Percentiles rank a stretch among this genome's conserved stretches.
Conservation (phyloP, 2,113 vertebrate genomes). For the Sarotherodon lohbergeri region DNA sequence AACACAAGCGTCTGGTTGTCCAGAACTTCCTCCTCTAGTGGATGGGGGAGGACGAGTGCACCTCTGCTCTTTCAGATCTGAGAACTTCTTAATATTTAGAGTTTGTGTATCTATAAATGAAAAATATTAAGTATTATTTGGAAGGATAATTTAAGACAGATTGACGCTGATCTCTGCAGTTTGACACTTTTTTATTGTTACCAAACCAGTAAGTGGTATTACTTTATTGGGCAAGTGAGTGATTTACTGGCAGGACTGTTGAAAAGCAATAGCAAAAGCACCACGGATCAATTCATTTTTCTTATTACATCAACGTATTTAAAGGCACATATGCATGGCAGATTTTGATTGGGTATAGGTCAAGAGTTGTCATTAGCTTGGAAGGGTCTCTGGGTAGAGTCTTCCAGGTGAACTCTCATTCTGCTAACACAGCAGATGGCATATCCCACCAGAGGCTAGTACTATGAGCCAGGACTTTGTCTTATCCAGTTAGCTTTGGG, state of each 20-base stretch:
- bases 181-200: background rate
- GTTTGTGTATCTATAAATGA: background rate
- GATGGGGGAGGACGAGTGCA: background rate
- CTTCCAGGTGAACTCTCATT: background rate
- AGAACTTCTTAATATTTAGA: background rate
- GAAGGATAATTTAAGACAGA: background rate
- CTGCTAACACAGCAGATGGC: background rate
- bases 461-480: background rate
- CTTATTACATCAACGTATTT: constrained; percentile 17
- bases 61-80: background rate
- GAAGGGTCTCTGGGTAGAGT: background rate
- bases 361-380: constrained; percentile 12
- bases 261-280: background rate
- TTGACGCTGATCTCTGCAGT: background rate
- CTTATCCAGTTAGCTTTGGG: background rate
- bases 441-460: background rate
- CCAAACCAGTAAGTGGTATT: constrained; percentile 4
- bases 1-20: constrained; percentile 61
- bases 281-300: constrained; percentile 20
- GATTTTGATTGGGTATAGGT: background rate
- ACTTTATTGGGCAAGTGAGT: constrained; percentile 19
- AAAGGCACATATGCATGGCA: constrained; percentile 14
- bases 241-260: constrained; percentile 13
- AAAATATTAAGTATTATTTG: background rate
- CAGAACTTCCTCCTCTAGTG: constrained; percentile 53